Conservation (phyloP, 2,113 vertebrate species). For the Erythrolamprus reginae region DNA sequence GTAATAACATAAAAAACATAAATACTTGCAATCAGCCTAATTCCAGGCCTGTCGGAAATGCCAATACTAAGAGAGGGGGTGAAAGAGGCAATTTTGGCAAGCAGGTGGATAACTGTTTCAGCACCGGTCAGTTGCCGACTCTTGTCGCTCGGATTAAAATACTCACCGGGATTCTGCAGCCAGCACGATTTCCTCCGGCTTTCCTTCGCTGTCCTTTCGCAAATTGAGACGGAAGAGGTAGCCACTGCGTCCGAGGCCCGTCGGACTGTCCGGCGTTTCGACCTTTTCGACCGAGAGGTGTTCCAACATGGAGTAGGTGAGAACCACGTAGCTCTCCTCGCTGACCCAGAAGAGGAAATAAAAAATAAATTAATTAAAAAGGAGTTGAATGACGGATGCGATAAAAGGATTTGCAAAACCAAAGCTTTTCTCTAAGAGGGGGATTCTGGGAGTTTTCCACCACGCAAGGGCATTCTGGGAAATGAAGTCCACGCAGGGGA, state of each 20-base stretch:
- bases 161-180: constrained; percentile 81
- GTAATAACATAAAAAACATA: too few relatives aligned
- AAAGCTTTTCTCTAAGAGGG: neutral
- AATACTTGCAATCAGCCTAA: too few relatives aligned
- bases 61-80: too few relatives aligned
- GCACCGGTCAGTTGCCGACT: neutral
- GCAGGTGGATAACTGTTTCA: neutral
- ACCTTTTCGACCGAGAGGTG: constrained; percentile 74
- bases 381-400: neutral
- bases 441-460: neutral
- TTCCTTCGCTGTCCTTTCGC: constrained; percentile 83
- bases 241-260: constrained; percentile 23
- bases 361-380: too few relatives aligned
- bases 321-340: constrained; percentile 84
- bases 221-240: constrained; percentile 77
- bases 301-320: constrained; percentile 83
- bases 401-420: neutral
- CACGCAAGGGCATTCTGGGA: neutral
- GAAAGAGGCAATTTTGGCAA: neutral
- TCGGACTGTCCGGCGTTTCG: constrained; percentile 54
- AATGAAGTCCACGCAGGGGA: neutral
- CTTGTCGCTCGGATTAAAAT: neutral
- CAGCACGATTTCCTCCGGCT: constrained; percentile 73
- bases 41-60: too few relatives aligned
- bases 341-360: constrained; percentile 54